Evolutionary conservation across 2,797 vertebrate species (phyloP), one percentile per base, ranked within the genome.

Genomic region (Protonibea diacanthus): DNA sequence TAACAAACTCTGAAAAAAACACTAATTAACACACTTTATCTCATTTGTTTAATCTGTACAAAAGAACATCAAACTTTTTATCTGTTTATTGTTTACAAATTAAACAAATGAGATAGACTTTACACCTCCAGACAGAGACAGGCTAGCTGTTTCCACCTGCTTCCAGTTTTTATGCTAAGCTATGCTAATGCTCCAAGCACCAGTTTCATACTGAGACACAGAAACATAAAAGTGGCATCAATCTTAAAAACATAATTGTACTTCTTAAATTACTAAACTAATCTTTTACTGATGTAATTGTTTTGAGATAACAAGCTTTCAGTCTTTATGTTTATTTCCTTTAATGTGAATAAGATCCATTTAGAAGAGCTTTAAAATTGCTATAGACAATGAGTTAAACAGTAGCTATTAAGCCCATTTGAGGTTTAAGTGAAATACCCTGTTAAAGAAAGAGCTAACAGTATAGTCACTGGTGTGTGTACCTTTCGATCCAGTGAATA

Each of bases 401-500:
- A 44, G 8, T 21, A 44, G 21, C 38, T 4, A 61, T 27, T 27
- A 33, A 17, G 33, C 5, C 9, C 20, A 61, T 61, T 17, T 20
- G 40, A 29, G 18, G 25, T n/a, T 58, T 12, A 23, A 25, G 18
- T 45, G 11, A 60, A 66, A 57, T 17, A 52, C 11, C 8, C 12
- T 49, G 1, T 62, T 15, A 40, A 53, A 44, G 1, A 44, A 20
- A 23, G 14, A 33, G 6, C 12, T 29, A 6, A 61, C 6, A 40
- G 52, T 33, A 2, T 1, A 0, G 14, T 49, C 2, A 44, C 18
- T 25, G 18, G 20, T 49, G 18, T 51, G 25, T 75, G 38, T 91
- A 99, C 98, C 98, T 97, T 99, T 99, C 70, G 98, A 99, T 5
- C 98, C 98, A 0, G 97, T 97, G 86, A 99, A 99, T 8, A 99